Evolutionary conservation across 2,888 invertebrate genomes (phyloP).

Genomic region (Eustalomyia histrio): DNA sequence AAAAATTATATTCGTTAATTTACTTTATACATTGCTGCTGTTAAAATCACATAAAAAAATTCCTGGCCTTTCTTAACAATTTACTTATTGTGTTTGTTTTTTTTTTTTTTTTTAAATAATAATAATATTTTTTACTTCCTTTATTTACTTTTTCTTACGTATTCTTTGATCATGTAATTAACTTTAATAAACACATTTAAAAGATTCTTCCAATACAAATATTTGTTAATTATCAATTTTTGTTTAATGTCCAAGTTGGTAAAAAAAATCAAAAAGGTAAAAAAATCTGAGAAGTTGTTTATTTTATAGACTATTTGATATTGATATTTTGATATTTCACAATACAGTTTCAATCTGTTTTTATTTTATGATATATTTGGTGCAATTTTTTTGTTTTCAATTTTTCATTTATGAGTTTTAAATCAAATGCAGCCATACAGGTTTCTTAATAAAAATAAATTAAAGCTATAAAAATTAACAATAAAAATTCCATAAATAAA

Average conservation of each 20-base stretch:
- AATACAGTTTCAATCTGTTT: not conserved
- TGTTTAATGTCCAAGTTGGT: not conserved
- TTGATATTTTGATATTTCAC: too few relatives aligned
- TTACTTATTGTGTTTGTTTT: constrained; percentile 30
- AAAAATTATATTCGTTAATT: not conserved
- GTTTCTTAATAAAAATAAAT: constrained; percentile 36
- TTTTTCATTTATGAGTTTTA: not conserved
- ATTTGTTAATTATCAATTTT: not conserved
- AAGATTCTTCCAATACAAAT: not conserved
- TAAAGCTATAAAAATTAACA: constrained; percentile 27
- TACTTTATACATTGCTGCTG: not conserved
- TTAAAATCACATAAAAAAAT: constrained; percentile 13
- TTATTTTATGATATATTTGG: constrained; percentile 43
- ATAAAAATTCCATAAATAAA: constrained; percentile 17
- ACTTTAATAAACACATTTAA: constrained; percentile 1
- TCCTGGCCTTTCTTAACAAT: constrained; percentile 61
- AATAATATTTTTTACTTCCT: not conserved
- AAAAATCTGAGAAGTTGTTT: too few relatives aligned
- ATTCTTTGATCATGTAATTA: constrained; percentile 12
- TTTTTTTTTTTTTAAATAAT: constrained; percentile 4
- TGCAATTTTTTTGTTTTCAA: constrained; percentile 22
- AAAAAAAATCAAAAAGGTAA: too few relatives aligned
- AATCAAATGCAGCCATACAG: constrained; percentile 32
- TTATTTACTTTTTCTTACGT: constrained; percentile 9
- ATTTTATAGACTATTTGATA: too few relatives aligned